These are phyloP conservation scores for Bombyx mandarina DNA, from an alignment of 1,140 invertebrate species.

Conservation along the genomic window DNA sequence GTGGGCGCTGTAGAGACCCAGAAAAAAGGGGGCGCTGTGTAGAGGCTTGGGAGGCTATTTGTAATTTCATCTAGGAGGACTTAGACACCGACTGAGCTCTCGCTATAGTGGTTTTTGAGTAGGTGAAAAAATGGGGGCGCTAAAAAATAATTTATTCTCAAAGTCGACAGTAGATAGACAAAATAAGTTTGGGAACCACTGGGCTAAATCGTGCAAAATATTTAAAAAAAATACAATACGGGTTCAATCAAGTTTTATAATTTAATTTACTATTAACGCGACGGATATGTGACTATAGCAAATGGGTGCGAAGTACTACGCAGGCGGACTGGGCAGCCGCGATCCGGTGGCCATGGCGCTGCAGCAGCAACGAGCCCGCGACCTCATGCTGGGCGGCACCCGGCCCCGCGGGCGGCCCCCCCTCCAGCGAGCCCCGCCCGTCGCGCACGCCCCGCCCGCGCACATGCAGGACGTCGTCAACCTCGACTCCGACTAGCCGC, in stretches of 20 bases:
- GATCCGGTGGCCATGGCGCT: slow-evolving; percentile 65
- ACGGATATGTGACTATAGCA: slow-evolving; percentile 1
- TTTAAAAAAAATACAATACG: no score
- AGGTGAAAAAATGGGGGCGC: no score
- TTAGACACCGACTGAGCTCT: no score
- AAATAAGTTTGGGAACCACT: no score
- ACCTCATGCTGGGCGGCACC: slow-evolving; percentile 47
- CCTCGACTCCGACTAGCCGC: slow-evolving; percentile 52
- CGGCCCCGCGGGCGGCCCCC: slow-evolving; percentile 22
- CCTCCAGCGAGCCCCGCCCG: slow-evolving; percentile 11
- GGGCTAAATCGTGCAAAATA: no score
- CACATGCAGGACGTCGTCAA: slow-evolving; percentile 43
- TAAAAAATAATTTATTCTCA: no score
- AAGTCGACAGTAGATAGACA: no score
- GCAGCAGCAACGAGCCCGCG: slow-evolving; percentile 58
- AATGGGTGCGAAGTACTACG: slow-evolving; percentile 63
- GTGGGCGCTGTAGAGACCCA: no score
- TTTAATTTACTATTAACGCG: background rate
- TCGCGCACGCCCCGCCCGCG: slow-evolving; percentile 10
- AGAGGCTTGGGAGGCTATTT: no score
- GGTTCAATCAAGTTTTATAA: background rate
- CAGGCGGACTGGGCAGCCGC: slow-evolving; percentile 64
- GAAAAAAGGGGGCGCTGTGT: no score
- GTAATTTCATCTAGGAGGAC: no score
- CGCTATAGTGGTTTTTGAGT: no score